Conservation (phyloP, 1,140 invertebrate genomes). For the Drosophila paulistorum region DNA sequence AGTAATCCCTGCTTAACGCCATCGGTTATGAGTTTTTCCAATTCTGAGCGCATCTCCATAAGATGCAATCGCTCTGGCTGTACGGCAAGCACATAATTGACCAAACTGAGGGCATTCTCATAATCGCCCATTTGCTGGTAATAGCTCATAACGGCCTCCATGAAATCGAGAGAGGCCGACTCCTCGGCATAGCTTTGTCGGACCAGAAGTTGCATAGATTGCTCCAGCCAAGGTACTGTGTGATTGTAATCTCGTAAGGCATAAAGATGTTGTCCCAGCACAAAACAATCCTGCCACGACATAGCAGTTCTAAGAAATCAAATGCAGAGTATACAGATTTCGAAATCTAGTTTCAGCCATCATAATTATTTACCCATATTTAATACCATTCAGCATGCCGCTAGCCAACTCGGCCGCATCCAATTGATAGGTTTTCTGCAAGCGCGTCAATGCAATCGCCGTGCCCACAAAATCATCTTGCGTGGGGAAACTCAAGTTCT, state of each 20-base stretch:
- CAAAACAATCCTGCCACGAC: constrained; percentile 96
- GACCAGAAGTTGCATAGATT: constrained; percentile 85
- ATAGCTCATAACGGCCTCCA: constrained; percentile 68
- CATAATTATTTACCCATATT: constrained; percentile 88
- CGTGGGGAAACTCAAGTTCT: constrained; percentile 90
- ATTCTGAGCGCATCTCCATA: constrained; percentile 88
- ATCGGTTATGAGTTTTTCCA: constrained; percentile 60
- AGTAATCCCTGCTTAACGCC: constrained; percentile 65
- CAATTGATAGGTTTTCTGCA: constrained; percentile 98
- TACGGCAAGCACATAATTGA: constrained; percentile 93
- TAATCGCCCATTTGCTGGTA: constrained; percentile 94
- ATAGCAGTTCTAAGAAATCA: constrained; percentile 84
- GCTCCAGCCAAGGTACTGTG: constrained; percentile 95
- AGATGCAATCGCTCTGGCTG: constrained; percentile 92
- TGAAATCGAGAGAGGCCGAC: constrained; percentile 61
- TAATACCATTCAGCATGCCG: constrained; percentile 93
- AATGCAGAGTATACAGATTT: background rate
- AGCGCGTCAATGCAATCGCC: constrained; percentile 94
- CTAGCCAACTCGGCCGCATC: constrained; percentile 94
- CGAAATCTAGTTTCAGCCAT: background rate
- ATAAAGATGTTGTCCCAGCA: constrained; percentile 97
- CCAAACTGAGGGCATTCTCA: constrained; percentile 91
- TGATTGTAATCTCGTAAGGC: constrained; percentile 97
- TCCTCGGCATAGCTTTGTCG: constrained; percentile 54
- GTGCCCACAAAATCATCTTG: constrained; percentile 96